These are phyloP conservation scores for Protaetia brevitarsis DNA, from an alignment of 1,140 invertebrate species.

Conservation along the genomic window DNA sequence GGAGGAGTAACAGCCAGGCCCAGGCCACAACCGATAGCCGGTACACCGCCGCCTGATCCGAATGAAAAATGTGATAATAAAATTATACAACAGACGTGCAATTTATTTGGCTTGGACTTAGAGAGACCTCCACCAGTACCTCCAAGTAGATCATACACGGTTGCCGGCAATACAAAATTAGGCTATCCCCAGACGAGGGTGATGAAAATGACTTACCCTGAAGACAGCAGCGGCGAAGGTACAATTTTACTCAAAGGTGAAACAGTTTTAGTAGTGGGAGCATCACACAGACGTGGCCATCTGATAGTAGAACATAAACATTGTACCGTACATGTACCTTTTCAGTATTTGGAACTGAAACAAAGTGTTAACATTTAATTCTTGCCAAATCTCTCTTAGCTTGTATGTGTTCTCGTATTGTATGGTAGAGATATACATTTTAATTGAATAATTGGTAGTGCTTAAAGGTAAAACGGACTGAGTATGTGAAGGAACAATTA, in stretches of 20 bases:
- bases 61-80: conserved; percentile 80
- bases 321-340: conserved; percentile 77
- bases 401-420: background rate
- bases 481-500: too few relatives aligned
- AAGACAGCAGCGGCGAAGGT: conserved; percentile 53
- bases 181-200: conserved; percentile 87
- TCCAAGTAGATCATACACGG: conserved; percentile 83
- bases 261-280: conserved; percentile 76
- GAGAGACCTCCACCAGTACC: conserved; percentile 88
- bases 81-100: conserved; percentile 85
- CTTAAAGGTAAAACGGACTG: too few relatives aligned
- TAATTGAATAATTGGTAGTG: too few relatives aligned
- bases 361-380: conserved; percentile 48
- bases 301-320: conserved; percentile 81
- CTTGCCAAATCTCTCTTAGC: conserved; percentile 5
- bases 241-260: conserved; percentile 73
- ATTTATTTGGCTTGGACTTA: conserved; percentile 83
- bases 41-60: conserved; percentile 71
- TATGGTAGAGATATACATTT: background rate
- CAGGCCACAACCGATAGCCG: conserved; percentile 84
- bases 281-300: conserved; percentile 75
- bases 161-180: conserved; percentile 87
- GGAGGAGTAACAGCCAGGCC: conserved; percentile 58
- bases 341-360: conserved; percentile 80
- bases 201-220: conserved; percentile 85